Conservation (phyloP, 2,113 vertebrate genomes). For the Mesoclemmys tuberculata region DNA sequence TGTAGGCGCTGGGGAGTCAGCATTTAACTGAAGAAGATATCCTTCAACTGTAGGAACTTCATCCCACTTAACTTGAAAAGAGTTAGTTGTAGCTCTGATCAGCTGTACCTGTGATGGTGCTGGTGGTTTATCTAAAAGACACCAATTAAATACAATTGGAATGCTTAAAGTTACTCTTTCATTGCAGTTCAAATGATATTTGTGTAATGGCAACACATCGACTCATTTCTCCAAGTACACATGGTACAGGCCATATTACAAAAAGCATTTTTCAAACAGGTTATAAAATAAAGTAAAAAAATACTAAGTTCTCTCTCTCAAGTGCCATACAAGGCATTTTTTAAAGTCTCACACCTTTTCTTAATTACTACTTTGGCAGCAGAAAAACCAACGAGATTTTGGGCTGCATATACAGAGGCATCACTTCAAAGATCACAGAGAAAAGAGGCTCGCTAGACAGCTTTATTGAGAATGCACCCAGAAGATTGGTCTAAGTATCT, state of each 20-base stretch:
- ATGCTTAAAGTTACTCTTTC: background rate
- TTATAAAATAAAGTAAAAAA: background rate
- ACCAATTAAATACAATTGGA: slow-evolving; percentile 6
- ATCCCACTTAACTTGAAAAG: slow-evolving; percentile 96
- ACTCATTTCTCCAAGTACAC: background rate
- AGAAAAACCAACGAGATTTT: background rate
- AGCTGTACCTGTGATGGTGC: slow-evolving; percentile 90
- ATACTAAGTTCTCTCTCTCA: background rate
- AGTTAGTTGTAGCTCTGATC: slow-evolving; percentile 93
- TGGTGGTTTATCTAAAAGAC: slow-evolving; percentile 86
- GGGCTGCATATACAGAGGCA: background rate
- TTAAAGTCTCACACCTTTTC: background rate
- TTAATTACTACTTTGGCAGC: background rate
- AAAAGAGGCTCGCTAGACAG: background rate
- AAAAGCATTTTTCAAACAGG: background rate
- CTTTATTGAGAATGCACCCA: background rate
- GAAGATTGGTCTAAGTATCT: background rate
- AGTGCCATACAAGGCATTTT: background rate
- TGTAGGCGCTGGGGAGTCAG: slow-evolving; percentile 68
- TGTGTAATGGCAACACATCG: background rate
- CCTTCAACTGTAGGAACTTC: slow-evolving; percentile 92
- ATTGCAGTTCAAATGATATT: background rate
- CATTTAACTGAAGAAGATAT: slow-evolving; percentile 92
- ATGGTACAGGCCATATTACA: background rate
- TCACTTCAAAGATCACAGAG: background rate